phyloP scores from a whole-genome alignment of 2,113 vertebrate species.

The Gymnorhina tibicen region DNA sequence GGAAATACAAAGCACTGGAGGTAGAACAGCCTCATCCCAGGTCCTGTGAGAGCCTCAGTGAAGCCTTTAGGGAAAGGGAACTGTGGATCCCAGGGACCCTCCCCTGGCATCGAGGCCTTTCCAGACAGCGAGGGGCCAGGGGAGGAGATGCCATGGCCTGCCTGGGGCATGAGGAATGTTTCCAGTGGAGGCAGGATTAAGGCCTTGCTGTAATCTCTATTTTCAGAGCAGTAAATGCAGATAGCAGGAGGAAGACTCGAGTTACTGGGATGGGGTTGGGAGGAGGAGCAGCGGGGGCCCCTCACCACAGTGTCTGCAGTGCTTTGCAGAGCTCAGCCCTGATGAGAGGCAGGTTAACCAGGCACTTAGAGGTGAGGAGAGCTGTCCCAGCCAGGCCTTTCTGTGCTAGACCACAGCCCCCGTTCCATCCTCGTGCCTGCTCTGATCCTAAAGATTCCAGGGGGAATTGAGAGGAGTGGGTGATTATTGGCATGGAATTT shows the following conservation, averaged over 20 bases:
- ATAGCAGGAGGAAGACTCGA: background rate
- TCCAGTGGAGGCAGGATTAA: constrained; percentile 32
- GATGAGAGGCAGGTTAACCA: background rate
- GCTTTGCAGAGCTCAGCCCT: background rate
- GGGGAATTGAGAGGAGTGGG: background rate
- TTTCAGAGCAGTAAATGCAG: constrained; percentile 22
- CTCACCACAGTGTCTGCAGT: background rate
- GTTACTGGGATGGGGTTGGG: background rate
- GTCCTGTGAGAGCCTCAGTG: background rate
- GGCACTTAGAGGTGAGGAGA: background rate
- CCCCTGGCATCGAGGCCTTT: background rate
- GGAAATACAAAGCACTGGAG: background rate
- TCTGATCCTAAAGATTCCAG: background rate
- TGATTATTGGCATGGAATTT: background rate
- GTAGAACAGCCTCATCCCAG: background rate
- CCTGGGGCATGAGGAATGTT: constrained; percentile 23
- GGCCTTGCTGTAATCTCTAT: constrained; percentile 7
- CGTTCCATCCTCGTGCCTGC: background rate
- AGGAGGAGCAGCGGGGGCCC: background rate
- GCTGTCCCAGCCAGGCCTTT: background rate
- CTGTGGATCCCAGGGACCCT: background rate
- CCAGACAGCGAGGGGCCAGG: background rate
- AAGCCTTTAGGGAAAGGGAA: background rate
- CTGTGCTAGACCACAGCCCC: background rate
- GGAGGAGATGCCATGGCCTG: background rate